Evolutionary conservation across 2,113 vertebrate genomes (phyloP).

Genomic region (Pica pica): DNA sequence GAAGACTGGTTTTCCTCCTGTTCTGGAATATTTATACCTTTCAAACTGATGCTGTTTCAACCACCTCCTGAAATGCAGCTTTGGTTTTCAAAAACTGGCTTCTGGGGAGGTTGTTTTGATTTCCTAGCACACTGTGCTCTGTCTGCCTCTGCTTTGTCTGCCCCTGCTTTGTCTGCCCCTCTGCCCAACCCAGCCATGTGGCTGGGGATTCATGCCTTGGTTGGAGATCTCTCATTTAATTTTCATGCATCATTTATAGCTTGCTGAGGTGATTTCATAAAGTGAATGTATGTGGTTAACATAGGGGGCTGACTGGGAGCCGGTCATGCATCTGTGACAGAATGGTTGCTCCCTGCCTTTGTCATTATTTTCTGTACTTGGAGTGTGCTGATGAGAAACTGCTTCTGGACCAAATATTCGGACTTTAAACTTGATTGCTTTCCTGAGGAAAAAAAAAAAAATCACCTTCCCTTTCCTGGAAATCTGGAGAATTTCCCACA

Average conservation of each 20-base stretch:
- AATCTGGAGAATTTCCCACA: background rate
- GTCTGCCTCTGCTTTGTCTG: slow-evolving; percentile 39
- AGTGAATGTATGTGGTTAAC: slow-evolving; percentile 20
- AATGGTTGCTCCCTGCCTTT: slow-evolving; percentile 40
- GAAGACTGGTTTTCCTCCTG: background rate
- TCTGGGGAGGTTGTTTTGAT: slow-evolving; percentile 6
- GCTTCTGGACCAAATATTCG: background rate
- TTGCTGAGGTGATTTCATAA: slow-evolving; percentile 44
- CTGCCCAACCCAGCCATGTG: background rate
- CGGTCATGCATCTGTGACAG: slow-evolving; percentile 9
- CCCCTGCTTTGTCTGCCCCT: slow-evolving; percentile 50
- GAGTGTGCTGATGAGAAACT: slow-evolving; percentile 8
- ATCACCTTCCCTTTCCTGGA: background rate
- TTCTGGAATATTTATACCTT: background rate
- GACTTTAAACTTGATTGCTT: background rate
- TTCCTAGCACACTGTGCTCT: background rate
- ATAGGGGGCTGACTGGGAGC: slow-evolving; percentile 3
- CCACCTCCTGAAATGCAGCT: background rate
- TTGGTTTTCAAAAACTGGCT: background rate
- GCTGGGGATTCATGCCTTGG: slow-evolving; percentile 32
- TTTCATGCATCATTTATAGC: slow-evolving; percentile 68
- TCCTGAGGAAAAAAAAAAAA: background rate
- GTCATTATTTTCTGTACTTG: slow-evolving; percentile 37
- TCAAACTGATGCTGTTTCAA: background rate
- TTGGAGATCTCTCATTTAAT: slow-evolving; percentile 64